phyloP scores from a whole-genome alignment of 2,888 invertebrate genomes.

The Drosophila austrosaltans region DNA sequence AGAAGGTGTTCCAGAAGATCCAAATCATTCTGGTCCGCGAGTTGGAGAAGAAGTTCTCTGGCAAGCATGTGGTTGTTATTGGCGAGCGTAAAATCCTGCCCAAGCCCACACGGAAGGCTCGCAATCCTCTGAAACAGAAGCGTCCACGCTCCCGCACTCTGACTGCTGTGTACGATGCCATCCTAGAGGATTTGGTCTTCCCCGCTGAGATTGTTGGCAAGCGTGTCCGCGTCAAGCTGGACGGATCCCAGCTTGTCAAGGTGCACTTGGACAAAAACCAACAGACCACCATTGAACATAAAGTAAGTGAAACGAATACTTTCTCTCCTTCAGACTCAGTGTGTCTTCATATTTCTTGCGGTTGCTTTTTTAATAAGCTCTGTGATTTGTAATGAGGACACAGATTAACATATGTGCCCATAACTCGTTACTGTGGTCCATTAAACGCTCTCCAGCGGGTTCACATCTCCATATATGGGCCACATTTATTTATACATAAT shows the following conservation, averaged over 20 bases:
- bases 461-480: constrained; percentile 79
- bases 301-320: constrained; percentile 86
- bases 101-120: constrained; percentile 98
- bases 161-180: constrained; percentile 98
- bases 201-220: constrained; percentile 99
- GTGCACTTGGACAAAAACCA: constrained; percentile 99
- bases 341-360: constrained; percentile 81
- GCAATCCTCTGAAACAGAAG: constrained; percentile 90
- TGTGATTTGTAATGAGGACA: constrained; percentile 82
- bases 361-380: constrained; percentile 59
- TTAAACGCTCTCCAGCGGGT: constrained; percentile 51
- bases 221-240: constrained; percentile 96
- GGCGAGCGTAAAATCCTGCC: constrained; percentile 99
- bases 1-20: constrained; percentile 98
- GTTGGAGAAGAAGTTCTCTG: constrained; percentile 99
- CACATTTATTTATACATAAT: constrained; percentile 52
- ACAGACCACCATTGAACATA: constrained; percentile 99
- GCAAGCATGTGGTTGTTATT: constrained; percentile 98
- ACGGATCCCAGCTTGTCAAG: constrained; percentile 98
- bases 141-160: constrained; percentile 93
- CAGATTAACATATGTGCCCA: constrained; percentile 71
- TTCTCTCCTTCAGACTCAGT: constrained; percentile 11
- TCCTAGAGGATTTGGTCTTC: constrained; percentile 98
- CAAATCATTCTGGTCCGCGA: constrained; percentile 98
- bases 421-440: constrained; percentile 79